Evolutionary conservation across 2,797 vertebrate genomes (phyloP), one percentile per base, ranked within the genome.

Genomic region (Cheirogaleus major): DNA sequence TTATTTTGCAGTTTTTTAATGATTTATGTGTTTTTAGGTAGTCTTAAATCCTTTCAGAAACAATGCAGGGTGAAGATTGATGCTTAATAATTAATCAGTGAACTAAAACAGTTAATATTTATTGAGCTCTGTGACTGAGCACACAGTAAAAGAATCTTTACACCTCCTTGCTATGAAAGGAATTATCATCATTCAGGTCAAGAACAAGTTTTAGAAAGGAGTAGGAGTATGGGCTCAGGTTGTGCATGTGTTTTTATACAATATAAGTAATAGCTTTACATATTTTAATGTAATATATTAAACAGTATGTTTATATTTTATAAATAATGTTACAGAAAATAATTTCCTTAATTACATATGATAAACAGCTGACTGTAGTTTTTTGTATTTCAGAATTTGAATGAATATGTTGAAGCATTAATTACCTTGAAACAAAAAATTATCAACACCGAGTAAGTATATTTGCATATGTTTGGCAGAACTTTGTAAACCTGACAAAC

Each of bases 351-450:
- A 17, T 43, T 30, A 35, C 57, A 12, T 59, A 22, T 65, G 38
- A 23, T 65, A 83, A 84, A 43, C 50, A 89, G 11, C 84, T 97
- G 41, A 97, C 50, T 94, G 35, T 70, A 38, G 23, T 32, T 57
- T 81, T 97, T 89, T 98, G 98, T 65, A 84, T 98, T 98, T 32
- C 98, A 99, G 99, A 99, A 98, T 97, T 98, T 99, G 97, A 99
- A 99, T 91, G 99, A 99, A 95, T 99, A 99, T 96, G 99, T 99
- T 89, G 98, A 99, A 22, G 99, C 99, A 57, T 98, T 99, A 96
- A 98, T 99, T 98, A 99, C 99, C 27, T 98, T 99, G 96, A 99
- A 99, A 98, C 99, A 99, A 98, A 99, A 99, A 98, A 99, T 99
- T 59, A 98, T 99, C 20, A 99, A 99, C 61, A 99, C 99, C 11